Percentiles rank a stretch among this genome's conserved stretches.
phyloP scores from a whole-genome alignment of 2,888 invertebrate species.

The Siphlonurus alternatus region DNA sequence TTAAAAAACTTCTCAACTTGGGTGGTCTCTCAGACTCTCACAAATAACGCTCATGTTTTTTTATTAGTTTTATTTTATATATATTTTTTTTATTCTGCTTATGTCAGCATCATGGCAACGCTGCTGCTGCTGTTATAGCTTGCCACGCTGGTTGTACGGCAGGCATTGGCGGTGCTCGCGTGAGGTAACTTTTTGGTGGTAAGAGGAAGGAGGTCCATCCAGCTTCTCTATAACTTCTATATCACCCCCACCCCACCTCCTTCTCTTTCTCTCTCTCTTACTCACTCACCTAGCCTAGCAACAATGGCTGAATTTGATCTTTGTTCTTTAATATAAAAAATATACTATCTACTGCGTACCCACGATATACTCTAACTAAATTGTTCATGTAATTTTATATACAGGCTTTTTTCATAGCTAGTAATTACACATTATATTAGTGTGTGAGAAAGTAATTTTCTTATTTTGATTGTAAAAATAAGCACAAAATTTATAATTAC shows the following conservation, averaged over 20 bases:
- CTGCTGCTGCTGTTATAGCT: not conserved
- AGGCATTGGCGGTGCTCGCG: not conserved
- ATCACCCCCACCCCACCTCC: not conserved
- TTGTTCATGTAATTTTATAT: too few species aligned
- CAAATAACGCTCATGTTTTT: not conserved
- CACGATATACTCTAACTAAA: too few species aligned
- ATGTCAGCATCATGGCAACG: not conserved
- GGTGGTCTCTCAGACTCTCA: not conserved
- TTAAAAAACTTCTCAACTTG: not conserved
- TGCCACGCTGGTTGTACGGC: too few species aligned
- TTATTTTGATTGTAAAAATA: too few species aligned
- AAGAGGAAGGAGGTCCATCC: too few species aligned
- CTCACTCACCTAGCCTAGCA: not conserved
- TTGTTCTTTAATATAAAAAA: too few species aligned
- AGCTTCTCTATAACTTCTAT: not conserved
- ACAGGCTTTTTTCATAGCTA: too few species aligned
- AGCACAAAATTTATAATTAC: too few species aligned
- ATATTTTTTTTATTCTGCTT: not conserved
- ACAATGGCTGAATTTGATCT: not conserved
- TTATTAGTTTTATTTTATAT: not conserved
- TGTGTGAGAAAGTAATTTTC: too few species aligned
- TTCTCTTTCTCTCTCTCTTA: not conserved
- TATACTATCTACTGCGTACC: too few species aligned
- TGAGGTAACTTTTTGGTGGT: not conserved
- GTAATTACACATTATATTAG: too few species aligned